Base-by-base conservation (phyloP, 2,888 invertebrate genomes). In the Melanargia galathea region DNA sequence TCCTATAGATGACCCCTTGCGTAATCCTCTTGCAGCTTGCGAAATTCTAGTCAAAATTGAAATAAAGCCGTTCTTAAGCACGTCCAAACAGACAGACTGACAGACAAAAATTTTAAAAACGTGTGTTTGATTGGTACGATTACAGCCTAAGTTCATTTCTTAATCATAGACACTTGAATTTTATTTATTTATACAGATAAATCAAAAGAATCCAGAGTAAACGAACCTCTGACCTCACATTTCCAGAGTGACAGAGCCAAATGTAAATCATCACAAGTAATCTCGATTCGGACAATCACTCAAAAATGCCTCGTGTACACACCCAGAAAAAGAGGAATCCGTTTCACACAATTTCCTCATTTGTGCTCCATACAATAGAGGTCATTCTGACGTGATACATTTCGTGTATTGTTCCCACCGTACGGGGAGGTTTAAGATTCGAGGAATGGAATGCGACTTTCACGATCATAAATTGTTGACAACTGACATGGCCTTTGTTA, bases 401-500 rank as follows among this genome's bases (percentile, higher is more conserved):
- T 54, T 51, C n/a, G n/a, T 35, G 52, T 58, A 62, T 66, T 64
- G 56, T 62, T 40, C 56, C 64, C 54, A 48, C 56, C 26, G 51
- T 33, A 13, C 30, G 33, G 24, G 59, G 59, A 46, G 57, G 62
- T 45, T 62, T 62, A 61, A 48, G 64, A 67, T 56, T 57, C 49
- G 57, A 56, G 66, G 59, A 51, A 58, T 40, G 69, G 69, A 69
- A 70, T 70, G 69, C 54, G 48, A 64, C 70, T 70, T 69, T 69
- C 70, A 65, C 65, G 69, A 69, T 70, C 69, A 69, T 70, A 70
- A 70, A 70, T 70, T 69, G 67, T 70, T 67, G 70, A 70, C 70
- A 67, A 69, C 65, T 69, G 70, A 69, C 70, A 67, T 64, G 70
- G 64, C 62, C 65, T 70, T 70, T 70, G 69, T 70, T 65, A 65